These are phyloP conservation scores for Hypotaenidia okinawae DNA, from an alignment of 2,797 vertebrate genomes.

Conservation along the genomic window DNA sequence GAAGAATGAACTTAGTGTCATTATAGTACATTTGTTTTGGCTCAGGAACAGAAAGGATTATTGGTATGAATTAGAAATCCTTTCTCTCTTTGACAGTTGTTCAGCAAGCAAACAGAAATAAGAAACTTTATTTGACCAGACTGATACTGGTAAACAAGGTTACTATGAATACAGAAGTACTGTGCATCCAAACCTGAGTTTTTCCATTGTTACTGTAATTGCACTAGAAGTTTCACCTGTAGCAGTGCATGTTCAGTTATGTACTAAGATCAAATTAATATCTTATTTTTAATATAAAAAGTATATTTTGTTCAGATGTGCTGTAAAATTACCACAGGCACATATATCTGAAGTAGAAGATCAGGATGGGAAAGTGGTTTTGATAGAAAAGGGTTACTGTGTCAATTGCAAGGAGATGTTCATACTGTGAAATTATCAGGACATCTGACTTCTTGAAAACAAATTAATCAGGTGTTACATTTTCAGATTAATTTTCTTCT, in stretches of 20 bases:
- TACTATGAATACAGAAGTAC: slow-evolving; percentile 27
- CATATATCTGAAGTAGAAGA: not conserved
- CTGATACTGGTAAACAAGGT: slow-evolving; percentile 40
- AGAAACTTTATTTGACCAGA: slow-evolving; percentile 26
- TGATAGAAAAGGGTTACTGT: not conserved
- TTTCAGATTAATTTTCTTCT: not conserved
- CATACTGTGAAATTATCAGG: not conserved
- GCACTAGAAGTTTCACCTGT: not conserved
- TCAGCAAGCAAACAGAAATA: slow-evolving; percentile 38
- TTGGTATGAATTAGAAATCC: slow-evolving; percentile 15
- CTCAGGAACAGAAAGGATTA: not conserved
- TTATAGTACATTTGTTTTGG: not conserved
- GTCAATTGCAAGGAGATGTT: not conserved
- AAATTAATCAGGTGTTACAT: not conserved
- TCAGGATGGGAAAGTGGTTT: not conserved
- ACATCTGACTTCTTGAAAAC: not conserved
- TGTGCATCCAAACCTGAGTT: not conserved
- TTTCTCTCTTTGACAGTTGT: not conserved
- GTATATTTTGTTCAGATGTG: not conserved
- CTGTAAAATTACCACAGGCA: not conserved
- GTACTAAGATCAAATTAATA: not conserved
- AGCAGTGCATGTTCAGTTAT: not conserved
- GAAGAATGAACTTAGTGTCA: slow-evolving; percentile 16
- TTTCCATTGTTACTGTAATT: not conserved
- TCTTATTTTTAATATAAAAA: not conserved